Conservation (phyloP, 2,888 invertebrate species). For the Clistopyga incitator region DNA sequence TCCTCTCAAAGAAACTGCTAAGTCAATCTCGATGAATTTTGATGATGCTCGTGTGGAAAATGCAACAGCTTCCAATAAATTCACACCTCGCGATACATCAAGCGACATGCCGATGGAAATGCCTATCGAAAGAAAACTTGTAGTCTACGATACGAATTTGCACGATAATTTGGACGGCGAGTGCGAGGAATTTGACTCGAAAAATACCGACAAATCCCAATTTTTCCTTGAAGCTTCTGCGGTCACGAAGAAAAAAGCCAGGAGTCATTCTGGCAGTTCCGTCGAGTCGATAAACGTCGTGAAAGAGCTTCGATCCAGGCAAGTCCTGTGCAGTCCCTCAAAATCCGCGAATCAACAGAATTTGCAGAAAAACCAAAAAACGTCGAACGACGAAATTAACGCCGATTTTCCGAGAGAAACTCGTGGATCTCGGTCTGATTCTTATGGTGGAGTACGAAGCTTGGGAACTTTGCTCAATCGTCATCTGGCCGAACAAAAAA, state of each 20-base stretch:
- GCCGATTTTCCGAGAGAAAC: neutral
- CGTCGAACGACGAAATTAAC: neutral
- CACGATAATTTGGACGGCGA: neutral
- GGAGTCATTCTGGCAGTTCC: neutral
- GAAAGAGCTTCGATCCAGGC: constrained; percentile 63
- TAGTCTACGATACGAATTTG: constrained; percentile 24
- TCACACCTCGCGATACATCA: neutral
- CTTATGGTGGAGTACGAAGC: neutral
- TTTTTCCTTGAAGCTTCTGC: neutral
- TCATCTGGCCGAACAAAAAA: constrained; percentile 21
- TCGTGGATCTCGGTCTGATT: neutral
- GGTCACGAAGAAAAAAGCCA: neutral
- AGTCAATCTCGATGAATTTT: neutral
- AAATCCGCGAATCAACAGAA: neutral
- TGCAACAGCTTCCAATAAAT: neutral
- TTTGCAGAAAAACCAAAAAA: neutral
- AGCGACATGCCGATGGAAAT: neutral
- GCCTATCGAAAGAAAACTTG: constrained; percentile 4
- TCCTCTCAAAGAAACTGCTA: neutral
- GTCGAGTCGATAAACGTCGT: constrained; percentile 35
- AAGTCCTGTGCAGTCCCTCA: constrained; percentile 48
- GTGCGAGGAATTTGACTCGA: neutral
- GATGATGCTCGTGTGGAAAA: neutral
- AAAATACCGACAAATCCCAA: neutral
- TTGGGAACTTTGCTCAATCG: constrained; percentile 49